Evolutionary conservation across 2,888 invertebrate genomes (phyloP).

Genomic region (Pteria penguin): DNA sequence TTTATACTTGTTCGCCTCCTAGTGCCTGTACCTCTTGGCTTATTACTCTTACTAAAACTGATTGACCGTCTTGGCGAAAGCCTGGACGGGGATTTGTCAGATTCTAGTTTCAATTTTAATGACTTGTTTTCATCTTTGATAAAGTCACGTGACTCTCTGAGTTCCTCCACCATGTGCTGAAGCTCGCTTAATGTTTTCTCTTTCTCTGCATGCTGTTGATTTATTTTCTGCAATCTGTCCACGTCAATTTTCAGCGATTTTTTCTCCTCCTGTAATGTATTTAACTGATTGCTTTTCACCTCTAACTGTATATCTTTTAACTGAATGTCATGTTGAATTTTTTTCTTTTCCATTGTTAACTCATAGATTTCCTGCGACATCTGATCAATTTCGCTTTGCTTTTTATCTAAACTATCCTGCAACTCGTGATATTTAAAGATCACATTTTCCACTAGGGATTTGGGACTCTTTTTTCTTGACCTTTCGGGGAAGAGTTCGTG

Average conservation of each 20-base stretch:
- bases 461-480: conserved; percentile 8
- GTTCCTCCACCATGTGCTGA: conserved; percentile 53
- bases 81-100: not conserved
- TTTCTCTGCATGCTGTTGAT: conserved; percentile 58
- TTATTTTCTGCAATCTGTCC: conserved; percentile 44
- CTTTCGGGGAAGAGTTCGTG: conserved; percentile 22
- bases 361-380: conserved; percentile 33
- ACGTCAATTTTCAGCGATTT: conserved; percentile 47
- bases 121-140: conserved; percentile 24
- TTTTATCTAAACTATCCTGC: conserved; percentile 22
- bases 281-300: conserved; percentile 45
- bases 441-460: conserved; percentile 22
- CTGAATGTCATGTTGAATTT: conserved; percentile 26
- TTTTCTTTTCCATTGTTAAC: conserved; percentile 28
- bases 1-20: not conserved
- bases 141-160: conserved; percentile 41
- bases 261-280: conserved; percentile 50
- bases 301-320: conserved; percentile 44
- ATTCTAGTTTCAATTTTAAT: conserved; percentile 27
- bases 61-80: conserved; percentile 15
- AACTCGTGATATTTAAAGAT: conserved; percentile 16
- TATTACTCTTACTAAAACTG: conserved; percentile 1
- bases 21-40: conserved; percentile 1
- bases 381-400: conserved; percentile 28
- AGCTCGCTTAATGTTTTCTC: conserved; percentile 61